phyloP scores from a whole-genome alignment of 2,113 vertebrate genomes.

The Vidua macroura region DNA sequence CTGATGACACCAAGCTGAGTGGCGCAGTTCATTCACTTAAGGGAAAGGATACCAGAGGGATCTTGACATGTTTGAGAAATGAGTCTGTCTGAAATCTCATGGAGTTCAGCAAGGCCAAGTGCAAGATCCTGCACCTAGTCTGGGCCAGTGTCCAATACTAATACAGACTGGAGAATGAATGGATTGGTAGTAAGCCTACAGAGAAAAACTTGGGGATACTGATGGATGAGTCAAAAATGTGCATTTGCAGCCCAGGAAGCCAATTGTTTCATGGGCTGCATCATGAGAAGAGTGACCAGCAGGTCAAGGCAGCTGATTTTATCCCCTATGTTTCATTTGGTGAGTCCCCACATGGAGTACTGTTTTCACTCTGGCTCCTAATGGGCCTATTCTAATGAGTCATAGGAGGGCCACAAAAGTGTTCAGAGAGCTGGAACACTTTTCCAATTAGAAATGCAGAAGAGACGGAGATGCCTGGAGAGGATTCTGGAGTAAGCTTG shows the following conservation, averaged over 20 bases:
- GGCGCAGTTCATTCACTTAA: background rate
- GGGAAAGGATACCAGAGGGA: background rate
- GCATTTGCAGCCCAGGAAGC: background rate
- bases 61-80: background rate
- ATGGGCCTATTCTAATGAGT: background rate
- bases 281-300: background rate
- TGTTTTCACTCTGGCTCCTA: background rate
- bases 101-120: background rate
- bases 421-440: background rate
- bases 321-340: background rate
- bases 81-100: background rate
- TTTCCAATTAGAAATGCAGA: background rate
- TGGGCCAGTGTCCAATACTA: background rate
- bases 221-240: background rate
- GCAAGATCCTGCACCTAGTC: background rate
- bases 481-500: background rate
- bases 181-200: background rate
- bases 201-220: background rate
- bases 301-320: background rate
- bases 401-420: background rate
- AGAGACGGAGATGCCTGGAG: background rate
- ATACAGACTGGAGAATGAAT: background rate
- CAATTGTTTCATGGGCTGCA: rapidly evolving
- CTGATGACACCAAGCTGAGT: background rate
- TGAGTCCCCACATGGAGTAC: too few species aligned